These are phyloP conservation scores for Cebus imitator DNA, from an alignment of 2,113 vertebrate genomes.

Conservation along the genomic window DNA sequence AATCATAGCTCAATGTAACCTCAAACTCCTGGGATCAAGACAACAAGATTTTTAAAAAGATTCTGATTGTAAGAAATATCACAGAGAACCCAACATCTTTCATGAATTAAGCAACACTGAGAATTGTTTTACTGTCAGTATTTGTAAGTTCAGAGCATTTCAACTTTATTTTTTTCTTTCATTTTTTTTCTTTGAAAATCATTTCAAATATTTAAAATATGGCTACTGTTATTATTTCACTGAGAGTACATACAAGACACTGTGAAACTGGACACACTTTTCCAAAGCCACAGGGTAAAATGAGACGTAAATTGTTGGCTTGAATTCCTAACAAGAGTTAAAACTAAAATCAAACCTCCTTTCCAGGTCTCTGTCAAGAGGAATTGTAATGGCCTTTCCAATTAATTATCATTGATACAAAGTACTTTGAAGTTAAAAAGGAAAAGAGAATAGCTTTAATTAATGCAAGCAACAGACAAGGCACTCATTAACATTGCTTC, in stretches of 20 bases:
- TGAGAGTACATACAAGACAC: not conserved
- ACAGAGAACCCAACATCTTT: not conserved
- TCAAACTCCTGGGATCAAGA: too few relatives aligned
- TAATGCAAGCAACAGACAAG: slow-evolving; percentile 59
- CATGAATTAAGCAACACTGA: not conserved
- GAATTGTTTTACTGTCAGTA: not conserved
- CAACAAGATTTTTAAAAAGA: not conserved
- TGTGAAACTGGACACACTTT: not conserved
- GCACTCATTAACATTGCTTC: slow-evolving; percentile 29
- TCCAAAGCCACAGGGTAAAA: not conserved
- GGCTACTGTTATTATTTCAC: not conserved
- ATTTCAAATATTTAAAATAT: not conserved
- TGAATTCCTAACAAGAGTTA: not conserved
- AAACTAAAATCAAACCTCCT: slow-evolving; percentile 4
- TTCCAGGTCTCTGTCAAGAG: not conserved
- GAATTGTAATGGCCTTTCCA: slow-evolving; percentile 17
- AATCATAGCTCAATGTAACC: too few relatives aligned
- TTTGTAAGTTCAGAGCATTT: not conserved
- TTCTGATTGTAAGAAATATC: not conserved
- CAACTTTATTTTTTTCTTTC: too few relatives aligned
- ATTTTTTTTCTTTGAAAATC: not conserved
- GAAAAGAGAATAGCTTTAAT: slow-evolving; percentile 33
- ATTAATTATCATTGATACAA: slow-evolving; percentile 53
- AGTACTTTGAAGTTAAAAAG: slow-evolving; percentile 52
- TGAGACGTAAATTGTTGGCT: not conserved